These are phyloP conservation scores for Enteromius mattozi DNA, from an alignment of 2,797 vertebrate genomes.

Conservation along the genomic window DNA sequence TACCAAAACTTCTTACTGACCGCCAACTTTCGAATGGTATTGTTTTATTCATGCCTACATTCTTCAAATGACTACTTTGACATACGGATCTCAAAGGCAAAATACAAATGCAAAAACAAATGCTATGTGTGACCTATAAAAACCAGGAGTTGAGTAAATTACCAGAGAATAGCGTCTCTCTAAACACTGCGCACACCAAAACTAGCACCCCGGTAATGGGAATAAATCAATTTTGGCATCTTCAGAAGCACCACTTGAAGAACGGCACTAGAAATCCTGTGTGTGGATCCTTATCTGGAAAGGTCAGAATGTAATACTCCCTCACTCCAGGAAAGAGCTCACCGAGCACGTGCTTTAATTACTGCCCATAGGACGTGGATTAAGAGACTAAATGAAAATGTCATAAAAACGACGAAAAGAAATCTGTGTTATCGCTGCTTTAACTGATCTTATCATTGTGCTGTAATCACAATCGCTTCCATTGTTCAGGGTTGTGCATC, in stretches of 20 bases:
- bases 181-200: constrained; percentile 73
- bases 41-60: not conserved
- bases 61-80: not conserved
- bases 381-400: constrained; percentile 76
- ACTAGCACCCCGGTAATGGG: constrained; percentile 30
- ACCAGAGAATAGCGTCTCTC: constrained; percentile 44
- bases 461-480: constrained; percentile 67
- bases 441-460: constrained; percentile 76
- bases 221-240: constrained; percentile 76
- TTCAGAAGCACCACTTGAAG: constrained; percentile 79
- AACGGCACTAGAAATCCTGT: constrained; percentile 64
- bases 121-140: constrained; percentile 3
- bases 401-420: constrained; percentile 70
- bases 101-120: constrained; percentile 16
- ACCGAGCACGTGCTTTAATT: constrained; percentile 74
- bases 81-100: not conserved
- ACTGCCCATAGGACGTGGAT: constrained; percentile 76
- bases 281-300: constrained; percentile 74
- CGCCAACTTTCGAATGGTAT: not conserved
- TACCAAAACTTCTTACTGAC: not conserved
- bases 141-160: constrained; percentile 17
- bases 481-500: constrained; percentile 28
- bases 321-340: constrained; percentile 70
- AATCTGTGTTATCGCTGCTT: constrained; percentile 65
- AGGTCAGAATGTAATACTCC: constrained; percentile 74